A percentile compares a stretch with the other conserved stretches of the same genome.
Conservation (phyloP, 2,113 vertebrate genomes). For the Sinocyclocheilus maitianheensis region DNA sequence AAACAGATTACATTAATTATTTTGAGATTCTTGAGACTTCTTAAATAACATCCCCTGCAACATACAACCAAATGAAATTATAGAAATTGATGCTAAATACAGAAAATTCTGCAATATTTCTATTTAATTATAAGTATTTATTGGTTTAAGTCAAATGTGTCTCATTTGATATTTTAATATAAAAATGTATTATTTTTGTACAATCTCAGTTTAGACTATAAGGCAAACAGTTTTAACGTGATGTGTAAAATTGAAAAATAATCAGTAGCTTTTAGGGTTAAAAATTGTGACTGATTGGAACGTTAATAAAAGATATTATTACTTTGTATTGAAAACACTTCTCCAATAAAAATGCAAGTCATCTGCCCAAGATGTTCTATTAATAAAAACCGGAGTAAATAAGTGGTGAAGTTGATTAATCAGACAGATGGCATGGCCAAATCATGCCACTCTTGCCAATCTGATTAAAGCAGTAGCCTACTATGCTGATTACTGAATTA, state of each 20-base stretch:
- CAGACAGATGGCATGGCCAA: not conserved
- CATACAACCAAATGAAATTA: not conserved
- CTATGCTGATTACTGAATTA: not conserved
- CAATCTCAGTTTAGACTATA: not conserved
- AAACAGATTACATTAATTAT: constrained; percentile 51
- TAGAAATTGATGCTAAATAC: not conserved
- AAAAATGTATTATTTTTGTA: too few species aligned
- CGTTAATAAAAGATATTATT: not conserved
- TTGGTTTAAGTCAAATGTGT: not conserved
- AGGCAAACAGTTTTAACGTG: too few species aligned
- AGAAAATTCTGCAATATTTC: not conserved
- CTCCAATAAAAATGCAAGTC: not conserved
- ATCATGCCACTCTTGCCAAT: not conserved
- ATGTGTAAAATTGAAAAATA: too few species aligned
- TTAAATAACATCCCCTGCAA: not conserved
- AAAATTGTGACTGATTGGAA: too few species aligned
- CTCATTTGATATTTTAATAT: not conserved
- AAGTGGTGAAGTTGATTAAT: not conserved
- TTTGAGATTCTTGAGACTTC: too few species aligned
- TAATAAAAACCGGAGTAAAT: constrained; percentile 6
- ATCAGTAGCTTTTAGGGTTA: too few species aligned
- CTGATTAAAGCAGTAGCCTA: not conserved
- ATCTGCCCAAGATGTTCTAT: not conserved
- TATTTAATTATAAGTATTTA: not conserved
- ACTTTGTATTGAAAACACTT: not conserved